Evolutionary conservation across 2,797 vertebrate species (phyloP).

Genomic region (Poliocrania exsul): DNA sequence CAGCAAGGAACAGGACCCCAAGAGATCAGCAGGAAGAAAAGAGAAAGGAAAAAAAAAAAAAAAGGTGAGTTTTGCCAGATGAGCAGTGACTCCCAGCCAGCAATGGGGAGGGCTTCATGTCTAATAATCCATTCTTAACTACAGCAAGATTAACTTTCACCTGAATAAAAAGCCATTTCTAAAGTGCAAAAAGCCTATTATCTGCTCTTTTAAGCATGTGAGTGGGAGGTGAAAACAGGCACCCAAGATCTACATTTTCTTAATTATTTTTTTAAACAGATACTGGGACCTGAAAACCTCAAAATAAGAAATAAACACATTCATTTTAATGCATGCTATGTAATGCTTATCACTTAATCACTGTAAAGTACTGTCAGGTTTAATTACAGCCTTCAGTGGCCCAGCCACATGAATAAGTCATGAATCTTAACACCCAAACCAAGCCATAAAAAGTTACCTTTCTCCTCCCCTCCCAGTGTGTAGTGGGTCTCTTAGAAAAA

Average conservation of each 20-base stretch:
- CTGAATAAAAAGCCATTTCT: constrained; percentile 5
- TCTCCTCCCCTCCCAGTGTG: not conserved
- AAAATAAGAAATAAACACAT: not conserved
- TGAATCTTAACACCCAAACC: not conserved
- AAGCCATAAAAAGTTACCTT: not conserved
- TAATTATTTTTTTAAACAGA: not conserved
- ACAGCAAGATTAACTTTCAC: not conserved
- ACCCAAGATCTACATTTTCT: not conserved
- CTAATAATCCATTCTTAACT: constrained; percentile 29
- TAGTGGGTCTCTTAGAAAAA: not conserved
- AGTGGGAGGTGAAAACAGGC: not conserved
- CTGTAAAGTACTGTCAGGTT: not conserved
- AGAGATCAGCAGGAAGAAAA: not conserved
- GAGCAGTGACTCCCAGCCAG: not conserved
- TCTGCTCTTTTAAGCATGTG: not conserved
- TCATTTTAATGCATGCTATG: not conserved
- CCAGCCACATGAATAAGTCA: not conserved
- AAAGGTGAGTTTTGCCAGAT: not conserved
- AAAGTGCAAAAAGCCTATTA: constrained; percentile 16
- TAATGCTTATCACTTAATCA: constrained; percentile 1
- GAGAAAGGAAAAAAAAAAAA: not conserved
- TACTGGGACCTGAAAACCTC: not conserved
- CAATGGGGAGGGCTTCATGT: not conserved
- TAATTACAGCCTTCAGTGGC: not conserved
- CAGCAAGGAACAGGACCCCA: constrained; percentile 1